A percentile compares a stretch with the other conserved stretches of the same genome.
Evolutionary conservation across 2,113 vertebrate species (phyloP).

Genomic region (Butorides virescens): DNA sequence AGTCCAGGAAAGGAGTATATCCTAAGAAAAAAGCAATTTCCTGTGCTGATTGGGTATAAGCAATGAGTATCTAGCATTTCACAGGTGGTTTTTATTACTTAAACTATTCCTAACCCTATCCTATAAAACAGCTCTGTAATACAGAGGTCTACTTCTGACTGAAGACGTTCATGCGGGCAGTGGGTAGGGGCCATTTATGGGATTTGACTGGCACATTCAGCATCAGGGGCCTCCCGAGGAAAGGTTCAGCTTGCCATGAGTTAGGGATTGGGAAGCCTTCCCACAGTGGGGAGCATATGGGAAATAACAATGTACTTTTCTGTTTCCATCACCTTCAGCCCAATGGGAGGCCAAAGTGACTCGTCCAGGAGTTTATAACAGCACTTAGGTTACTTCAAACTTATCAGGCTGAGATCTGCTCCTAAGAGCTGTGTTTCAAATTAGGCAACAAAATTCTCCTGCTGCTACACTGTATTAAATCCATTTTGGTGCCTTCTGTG

Average conservation of each 20-base stretch:
- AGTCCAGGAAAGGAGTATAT: neutral
- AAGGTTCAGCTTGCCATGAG: neutral
- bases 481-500: neutral
- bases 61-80: neutral
- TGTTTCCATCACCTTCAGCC: neutral
- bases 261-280: neutral
- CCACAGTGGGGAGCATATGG: neutral
- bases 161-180: neutral
- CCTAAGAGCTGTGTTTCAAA: neutral
- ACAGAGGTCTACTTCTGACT: neutral
- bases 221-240: neutral
- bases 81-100: neutral
- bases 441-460: neutral
- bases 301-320: neutral
- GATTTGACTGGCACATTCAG: neutral
- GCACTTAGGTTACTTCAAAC: neutral
- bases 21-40: neutral
- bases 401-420: neutral
- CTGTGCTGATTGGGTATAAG: neutral
- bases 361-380: neutral
- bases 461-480: neutral
- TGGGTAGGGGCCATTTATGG: neutral
- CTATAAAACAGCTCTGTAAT: neutral
- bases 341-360: neutral
- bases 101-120: neutral